A percentile compares a stretch with the other conserved stretches of the same genome.
phyloP scores from a whole-genome alignment of 2,113 vertebrate genomes.

The Nannobrachium achirus region DNA sequence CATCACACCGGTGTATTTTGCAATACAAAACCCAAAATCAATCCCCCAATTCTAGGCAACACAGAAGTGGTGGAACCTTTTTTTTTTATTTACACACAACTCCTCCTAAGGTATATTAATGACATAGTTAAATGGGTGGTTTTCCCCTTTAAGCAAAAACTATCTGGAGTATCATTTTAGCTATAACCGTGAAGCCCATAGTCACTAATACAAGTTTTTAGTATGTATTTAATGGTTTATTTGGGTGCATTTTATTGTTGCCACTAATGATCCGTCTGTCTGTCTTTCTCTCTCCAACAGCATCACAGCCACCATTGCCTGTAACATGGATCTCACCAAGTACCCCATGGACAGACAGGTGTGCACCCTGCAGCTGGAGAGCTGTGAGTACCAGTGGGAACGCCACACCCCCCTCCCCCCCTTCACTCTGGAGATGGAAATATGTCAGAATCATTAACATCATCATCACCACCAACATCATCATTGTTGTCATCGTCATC shows the following conservation, averaged over 20 bases:
- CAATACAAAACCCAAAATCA: too few species aligned
- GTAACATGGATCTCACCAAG: slow-evolving; percentile 93
- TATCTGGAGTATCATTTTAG: neutral
- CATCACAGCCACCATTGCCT: slow-evolving; percentile 89
- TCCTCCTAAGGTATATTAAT: too few species aligned
- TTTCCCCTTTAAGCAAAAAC: neutral
- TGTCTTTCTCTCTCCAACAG: slow-evolving; percentile 57
- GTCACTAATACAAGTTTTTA: too few species aligned
- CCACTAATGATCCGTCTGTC: too few species aligned
- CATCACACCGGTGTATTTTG: too few species aligned
- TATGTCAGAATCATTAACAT: slow-evolving; percentile 1
- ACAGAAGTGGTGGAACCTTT: too few species aligned
- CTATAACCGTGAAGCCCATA: too few species aligned
- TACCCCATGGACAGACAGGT: slow-evolving; percentile 93
- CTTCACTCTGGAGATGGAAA: slow-evolving; percentile 18
- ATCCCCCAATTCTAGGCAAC: too few species aligned
- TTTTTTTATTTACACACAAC: too few species aligned
- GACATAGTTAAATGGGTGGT: too few species aligned
- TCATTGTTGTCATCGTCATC: slow-evolving; percentile 19
- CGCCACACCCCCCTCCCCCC: neutral
- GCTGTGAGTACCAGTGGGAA: slow-evolving; percentile 82
- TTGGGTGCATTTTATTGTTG: too few species aligned
- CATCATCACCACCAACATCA: neutral
- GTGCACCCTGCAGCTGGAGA: slow-evolving; percentile 92
- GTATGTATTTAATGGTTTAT: too few species aligned